phyloP scores from a whole-genome alignment of 2,113 vertebrate species.

The Vireo altiloquus region DNA sequence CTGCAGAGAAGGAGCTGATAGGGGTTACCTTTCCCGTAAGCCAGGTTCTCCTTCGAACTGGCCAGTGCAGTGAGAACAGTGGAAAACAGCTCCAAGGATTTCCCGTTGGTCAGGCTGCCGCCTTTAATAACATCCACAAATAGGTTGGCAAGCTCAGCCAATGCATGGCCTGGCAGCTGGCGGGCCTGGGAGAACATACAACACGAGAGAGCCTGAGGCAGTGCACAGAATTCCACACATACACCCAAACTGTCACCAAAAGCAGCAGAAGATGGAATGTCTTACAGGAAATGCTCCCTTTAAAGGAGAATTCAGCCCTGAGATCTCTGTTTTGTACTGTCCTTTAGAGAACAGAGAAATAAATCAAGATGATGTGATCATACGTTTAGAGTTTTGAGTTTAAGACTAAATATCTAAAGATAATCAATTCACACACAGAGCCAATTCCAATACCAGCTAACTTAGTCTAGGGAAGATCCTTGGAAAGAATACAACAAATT shows the following conservation, averaged over 20 bases:
- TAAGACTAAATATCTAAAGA: background rate
- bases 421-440: background rate
- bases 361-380: background rate
- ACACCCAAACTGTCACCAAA: background rate
- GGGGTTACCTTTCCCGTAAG: slow-evolving; percentile 86
- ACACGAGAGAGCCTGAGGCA: background rate
- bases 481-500: background rate
- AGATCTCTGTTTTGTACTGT: background rate
- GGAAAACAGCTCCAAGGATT: slow-evolving; percentile 91
- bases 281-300: background rate
- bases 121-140: slow-evolving; percentile 85
- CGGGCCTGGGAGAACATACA: slow-evolving; percentile 74
- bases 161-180: slow-evolving; percentile 72
- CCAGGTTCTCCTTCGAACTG: slow-evolving; percentile 76
- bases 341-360: background rate
- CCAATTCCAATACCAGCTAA: background rate
- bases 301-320: background rate
- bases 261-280: background rate
- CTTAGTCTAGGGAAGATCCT: background rate
- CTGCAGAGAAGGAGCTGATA: background rate
- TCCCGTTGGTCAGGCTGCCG: slow-evolving; percentile 83
- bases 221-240: background rate
- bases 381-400: background rate
- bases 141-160: slow-evolving; percentile 82
- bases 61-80: slow-evolving; percentile 85